Evolutionary conservation across 2,888 invertebrate species (phyloP).

Genomic region (Hartigia nigra): DNA sequence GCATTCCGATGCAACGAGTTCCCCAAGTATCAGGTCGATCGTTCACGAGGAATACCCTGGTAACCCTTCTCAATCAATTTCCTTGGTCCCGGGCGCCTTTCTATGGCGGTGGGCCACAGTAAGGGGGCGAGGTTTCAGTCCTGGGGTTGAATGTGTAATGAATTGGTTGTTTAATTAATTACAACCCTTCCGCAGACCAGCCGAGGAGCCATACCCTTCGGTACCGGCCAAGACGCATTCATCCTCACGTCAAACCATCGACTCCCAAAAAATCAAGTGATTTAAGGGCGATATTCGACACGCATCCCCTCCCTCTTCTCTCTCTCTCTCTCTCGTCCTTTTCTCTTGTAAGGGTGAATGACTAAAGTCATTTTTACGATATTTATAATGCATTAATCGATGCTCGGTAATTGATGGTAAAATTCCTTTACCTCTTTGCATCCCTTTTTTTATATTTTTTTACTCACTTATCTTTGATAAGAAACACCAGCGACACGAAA

Average conservation of each 20-base stretch:
- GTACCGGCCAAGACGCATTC: conserved; percentile 50
- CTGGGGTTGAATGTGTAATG: conserved; percentile 71
- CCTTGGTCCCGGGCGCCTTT: conserved; percentile 55
- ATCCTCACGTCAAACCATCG: conserved; percentile 44
- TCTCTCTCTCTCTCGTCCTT: neutral
- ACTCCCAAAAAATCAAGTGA: conserved; percentile 21
- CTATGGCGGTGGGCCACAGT: conserved; percentile 47
- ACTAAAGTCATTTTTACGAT: neutral
- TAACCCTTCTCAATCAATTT: conserved; percentile 64
- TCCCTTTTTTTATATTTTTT: neutral
- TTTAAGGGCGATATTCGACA: conserved; percentile 17
- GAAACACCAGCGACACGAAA: neutral
- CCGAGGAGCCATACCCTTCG: conserved; percentile 30
- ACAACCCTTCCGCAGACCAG: conserved; percentile 64
- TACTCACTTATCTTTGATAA: neutral
- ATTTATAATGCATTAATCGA: too few species aligned
- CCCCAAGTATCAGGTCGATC: conserved; percentile 3
- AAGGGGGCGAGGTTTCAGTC: conserved; percentile 43
- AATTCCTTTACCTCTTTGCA: neutral
- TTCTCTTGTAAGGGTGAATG: neutral
- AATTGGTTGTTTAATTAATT: conserved; percentile 84
- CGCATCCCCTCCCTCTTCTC: neutral
- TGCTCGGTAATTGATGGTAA: neutral
- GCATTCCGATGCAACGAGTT: conserved; percentile 8
- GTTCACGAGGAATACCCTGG: conserved; percentile 29